phyloP scores from a whole-genome alignment of 2,113 vertebrate species.

The Conger conger region DNA sequence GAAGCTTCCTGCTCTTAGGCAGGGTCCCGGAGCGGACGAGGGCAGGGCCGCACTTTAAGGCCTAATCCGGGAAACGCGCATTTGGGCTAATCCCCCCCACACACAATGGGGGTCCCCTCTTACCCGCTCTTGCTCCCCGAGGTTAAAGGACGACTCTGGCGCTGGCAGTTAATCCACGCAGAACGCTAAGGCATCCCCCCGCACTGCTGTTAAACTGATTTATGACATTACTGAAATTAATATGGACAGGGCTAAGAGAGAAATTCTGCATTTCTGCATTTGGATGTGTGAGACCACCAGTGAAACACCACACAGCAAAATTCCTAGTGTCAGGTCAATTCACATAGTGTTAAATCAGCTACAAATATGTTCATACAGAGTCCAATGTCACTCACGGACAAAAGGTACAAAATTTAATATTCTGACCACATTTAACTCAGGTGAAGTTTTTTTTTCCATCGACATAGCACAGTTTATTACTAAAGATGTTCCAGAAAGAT shows the following conservation, averaged over 20 bases:
- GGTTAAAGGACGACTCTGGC: background rate
- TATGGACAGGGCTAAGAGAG: background rate
- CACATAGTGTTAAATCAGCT: too few relatives aligned
- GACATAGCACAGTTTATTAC: too few relatives aligned
- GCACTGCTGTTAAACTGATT: background rate
- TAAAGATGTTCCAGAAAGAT: too few relatives aligned
- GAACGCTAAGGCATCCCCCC: background rate
- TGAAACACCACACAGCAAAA: too few relatives aligned
- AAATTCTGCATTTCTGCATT: background rate
- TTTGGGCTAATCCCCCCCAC: background rate
- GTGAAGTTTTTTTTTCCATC: too few relatives aligned
- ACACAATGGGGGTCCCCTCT: slow-evolving; percentile 4
- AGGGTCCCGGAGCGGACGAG: background rate
- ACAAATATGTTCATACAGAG: too few relatives aligned
- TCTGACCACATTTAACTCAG: too few relatives aligned
- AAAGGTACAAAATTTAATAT: too few relatives aligned
- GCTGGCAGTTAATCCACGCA: background rate
- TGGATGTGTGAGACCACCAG: too few relatives aligned
- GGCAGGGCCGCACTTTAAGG: background rate
- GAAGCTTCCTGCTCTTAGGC: background rate
- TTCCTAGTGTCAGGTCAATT: too few relatives aligned
- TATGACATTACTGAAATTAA: too few relatives aligned
- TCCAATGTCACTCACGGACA: too few relatives aligned
- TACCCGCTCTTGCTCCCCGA: background rate
- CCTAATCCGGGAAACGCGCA: background rate